Conservation (phyloP, 2,888 invertebrate species). For the Caenorhabditis macrosperma region DNA sequence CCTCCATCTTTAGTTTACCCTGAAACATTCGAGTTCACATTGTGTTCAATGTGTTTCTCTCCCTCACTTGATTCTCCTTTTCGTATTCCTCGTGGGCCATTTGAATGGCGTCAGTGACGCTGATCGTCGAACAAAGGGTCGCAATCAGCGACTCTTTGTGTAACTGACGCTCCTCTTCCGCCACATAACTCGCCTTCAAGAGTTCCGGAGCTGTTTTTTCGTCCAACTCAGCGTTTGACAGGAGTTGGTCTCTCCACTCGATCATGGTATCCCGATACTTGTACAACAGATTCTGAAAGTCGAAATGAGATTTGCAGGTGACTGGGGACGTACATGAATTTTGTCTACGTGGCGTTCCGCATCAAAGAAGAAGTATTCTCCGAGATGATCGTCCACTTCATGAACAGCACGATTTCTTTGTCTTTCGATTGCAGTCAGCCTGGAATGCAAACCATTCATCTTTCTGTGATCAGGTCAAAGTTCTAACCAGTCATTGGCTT, state of each 20-base stretch:
- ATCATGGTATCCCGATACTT: constrained; percentile 72
- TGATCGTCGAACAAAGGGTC: constrained; percentile 57
- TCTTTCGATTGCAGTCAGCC: constrained; percentile 61
- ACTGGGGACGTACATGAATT: constrained; percentile 55
- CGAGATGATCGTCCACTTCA: constrained; percentile 35
- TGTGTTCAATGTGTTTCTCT: neutral
- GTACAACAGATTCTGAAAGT: constrained; percentile 58
- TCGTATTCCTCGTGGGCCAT: constrained; percentile 56
- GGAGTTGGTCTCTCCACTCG: constrained; percentile 69
- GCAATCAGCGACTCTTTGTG: constrained; percentile 59
- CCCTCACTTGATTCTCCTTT: constrained; percentile 45
- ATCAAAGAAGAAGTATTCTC: constrained; percentile 54
- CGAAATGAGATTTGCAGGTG: neutral
- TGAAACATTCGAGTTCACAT: constrained; percentile 25
- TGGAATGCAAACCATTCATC: too few relatives aligned
- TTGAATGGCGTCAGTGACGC: constrained; percentile 63
- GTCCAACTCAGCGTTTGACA: constrained; percentile 32
- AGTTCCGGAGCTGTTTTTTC: constrained; percentile 55
- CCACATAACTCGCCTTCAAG: constrained; percentile 44
- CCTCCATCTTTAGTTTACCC: constrained; percentile 43
- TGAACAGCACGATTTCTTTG: constrained; percentile 52
- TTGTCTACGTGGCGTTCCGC: constrained; percentile 63
- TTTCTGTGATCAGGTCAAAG: neutral
- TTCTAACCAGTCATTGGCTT: constrained; percentile 76
- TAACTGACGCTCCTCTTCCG: constrained; percentile 41